Evolutionary conservation across 1,140 invertebrate genomes (phyloP).

Genomic region (Drosophila insularis): DNA sequence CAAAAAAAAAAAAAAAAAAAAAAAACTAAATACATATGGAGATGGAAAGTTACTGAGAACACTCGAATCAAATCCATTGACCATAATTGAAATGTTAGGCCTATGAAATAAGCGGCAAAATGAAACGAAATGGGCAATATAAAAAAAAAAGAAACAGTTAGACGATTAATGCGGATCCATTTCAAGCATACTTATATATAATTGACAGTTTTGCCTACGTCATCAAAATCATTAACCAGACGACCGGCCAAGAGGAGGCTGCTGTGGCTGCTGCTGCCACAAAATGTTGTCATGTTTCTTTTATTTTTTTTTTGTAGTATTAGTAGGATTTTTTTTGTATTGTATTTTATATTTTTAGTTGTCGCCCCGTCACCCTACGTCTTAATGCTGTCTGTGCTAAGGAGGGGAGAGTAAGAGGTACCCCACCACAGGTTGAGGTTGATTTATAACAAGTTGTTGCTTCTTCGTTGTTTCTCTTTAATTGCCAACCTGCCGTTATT

Average conservation of each 20-base stretch:
- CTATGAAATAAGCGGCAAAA: not conserved
- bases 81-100: slow-evolving; percentile 1
- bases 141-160: not conserved
- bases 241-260: not conserved
- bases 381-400: not conserved
- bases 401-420: not conserved
- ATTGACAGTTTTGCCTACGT: slow-evolving; percentile 6
- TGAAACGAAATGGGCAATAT: too few species aligned
- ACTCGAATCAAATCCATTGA: too few species aligned
- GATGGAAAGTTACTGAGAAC: too few species aligned
- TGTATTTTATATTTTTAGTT: slow-evolving; percentile 22
- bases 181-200: slow-evolving; percentile 3
- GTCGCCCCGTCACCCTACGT: slow-evolving; percentile 2
- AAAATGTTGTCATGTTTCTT: slow-evolving; percentile 18
- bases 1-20: too few species aligned
- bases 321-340: slow-evolving; percentile 1
- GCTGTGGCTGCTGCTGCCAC: not conserved
- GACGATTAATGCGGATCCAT: not conserved
- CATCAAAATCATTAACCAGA: slow-evolving; percentile 3
- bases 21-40: too few species aligned
- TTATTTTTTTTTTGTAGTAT: not conserved
- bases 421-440: slow-evolving; percentile 31
- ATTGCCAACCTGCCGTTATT: slow-evolving; percentile 70
- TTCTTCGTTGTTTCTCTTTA: slow-evolving; percentile 63
- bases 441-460: slow-evolving; percentile 73